These are phyloP conservation scores for Himalopsyche japonica DNA, from an alignment of 2,888 invertebrate genomes.

Conservation along the genomic window DNA sequence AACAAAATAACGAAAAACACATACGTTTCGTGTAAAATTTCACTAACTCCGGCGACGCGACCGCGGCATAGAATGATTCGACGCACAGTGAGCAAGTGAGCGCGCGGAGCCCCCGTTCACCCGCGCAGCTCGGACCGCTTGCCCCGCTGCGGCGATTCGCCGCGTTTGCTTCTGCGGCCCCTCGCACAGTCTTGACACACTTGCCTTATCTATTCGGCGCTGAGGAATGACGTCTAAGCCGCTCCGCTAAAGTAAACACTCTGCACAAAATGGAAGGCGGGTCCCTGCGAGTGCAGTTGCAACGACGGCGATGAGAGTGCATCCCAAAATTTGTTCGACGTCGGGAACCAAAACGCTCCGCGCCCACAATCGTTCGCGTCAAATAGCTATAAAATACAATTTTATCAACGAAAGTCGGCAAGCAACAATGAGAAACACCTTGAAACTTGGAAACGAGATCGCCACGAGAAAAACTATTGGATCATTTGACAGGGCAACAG, in stretches of 20 bases:
- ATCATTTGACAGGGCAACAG: not conserved
- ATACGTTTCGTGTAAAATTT: not conserved
- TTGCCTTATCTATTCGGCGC: conserved; percentile 39
- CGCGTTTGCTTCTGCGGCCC: conserved; percentile 30
- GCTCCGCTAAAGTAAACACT: not conserved
- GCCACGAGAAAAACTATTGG: not conserved
- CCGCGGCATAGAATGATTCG: conserved; percentile 17
- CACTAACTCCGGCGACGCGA: conserved; percentile 14
- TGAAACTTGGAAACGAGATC: conserved; percentile 41
- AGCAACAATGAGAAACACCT: conserved; percentile 3
- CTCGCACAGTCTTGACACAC: conserved; percentile 39
- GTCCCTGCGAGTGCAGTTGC: not conserved
- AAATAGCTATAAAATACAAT: not conserved
- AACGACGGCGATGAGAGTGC: not conserved
- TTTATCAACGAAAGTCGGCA: not conserved
- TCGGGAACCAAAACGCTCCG: not conserved
- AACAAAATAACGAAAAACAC: not conserved
- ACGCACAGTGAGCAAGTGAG: conserved; percentile 18
- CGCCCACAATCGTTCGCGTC: not conserved
- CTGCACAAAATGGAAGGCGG: not conserved
- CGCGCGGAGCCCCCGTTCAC: conserved; percentile 44
- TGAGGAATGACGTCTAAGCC: conserved; percentile 19
- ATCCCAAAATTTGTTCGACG: not conserved
- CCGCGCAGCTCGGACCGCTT: conserved; percentile 45
- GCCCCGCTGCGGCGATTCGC: conserved; percentile 19